phyloP scores from a whole-genome alignment of 2,113 vertebrate genomes.

The Andinoacara biseriatus region DNA sequence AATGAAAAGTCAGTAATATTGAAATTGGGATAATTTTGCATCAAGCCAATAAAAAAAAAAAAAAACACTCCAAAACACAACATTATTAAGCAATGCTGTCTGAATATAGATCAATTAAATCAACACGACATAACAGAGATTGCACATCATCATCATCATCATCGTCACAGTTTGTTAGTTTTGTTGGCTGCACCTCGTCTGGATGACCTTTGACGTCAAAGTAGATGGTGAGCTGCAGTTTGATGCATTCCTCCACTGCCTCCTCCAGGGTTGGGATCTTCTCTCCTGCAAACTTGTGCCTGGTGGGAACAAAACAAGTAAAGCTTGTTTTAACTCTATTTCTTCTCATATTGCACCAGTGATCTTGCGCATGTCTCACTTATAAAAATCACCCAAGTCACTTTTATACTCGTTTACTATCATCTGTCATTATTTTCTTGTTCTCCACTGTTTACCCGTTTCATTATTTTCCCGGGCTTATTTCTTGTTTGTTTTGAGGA shows the following conservation, averaged over 20 bases:
- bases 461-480: accelerated
- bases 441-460: accelerated
- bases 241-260: conserved; percentile 88
- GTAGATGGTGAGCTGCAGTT: conserved; percentile 88
- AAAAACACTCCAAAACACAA: not conserved
- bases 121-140: not conserved
- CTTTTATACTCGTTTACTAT: not conserved
- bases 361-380: accelerated
- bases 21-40: not conserved
- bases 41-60: accelerated
- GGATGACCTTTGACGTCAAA: conserved; percentile 98
- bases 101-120: conserved; percentile 8
- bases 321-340: not conserved
- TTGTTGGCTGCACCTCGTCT: conserved; percentile 80
- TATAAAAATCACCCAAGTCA: not conserved
- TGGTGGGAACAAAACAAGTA: conserved; percentile 51
- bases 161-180: not conserved
- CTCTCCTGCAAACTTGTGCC: conserved; percentile 86
- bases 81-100: not conserved
- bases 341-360: not conserved
- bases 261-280: conserved; percentile 92
- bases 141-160: not conserved
- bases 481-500: not conserved
- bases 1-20: not conserved
- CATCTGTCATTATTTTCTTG: not conserved